Percentiles rank a stretch among this genome's conserved stretches.
These are phyloP conservation scores for Teleogryllus occipitalis DNA, from an alignment of 1,140 invertebrate species.

Conservation along the genomic window DNA sequence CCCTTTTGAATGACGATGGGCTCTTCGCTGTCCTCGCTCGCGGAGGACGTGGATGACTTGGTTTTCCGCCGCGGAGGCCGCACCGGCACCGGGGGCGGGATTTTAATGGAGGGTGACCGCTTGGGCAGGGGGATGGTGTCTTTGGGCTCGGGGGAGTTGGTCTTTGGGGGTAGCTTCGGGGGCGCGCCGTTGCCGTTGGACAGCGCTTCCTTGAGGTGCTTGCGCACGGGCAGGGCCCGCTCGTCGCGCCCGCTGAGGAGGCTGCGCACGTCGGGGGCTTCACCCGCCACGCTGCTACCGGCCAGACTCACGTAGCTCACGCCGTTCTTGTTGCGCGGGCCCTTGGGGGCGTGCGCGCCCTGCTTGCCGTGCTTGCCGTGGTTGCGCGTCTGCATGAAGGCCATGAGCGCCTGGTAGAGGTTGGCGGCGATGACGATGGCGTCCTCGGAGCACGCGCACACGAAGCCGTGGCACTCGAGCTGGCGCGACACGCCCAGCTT, in stretches of 20 bases:
- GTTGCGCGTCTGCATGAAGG: conserved; percentile 50
- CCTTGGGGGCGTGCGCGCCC: conserved; percentile 31
- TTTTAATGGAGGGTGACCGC: conserved; percentile 47
- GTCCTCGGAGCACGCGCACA: conserved; percentile 72
- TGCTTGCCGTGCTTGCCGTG: not conserved
- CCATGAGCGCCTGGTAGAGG: conserved; percentile 74
- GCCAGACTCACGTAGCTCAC: conserved; percentile 58
- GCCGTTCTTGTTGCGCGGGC: conserved; percentile 55
- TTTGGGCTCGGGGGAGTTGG: conserved; percentile 28
- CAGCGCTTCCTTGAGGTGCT: not conserved
- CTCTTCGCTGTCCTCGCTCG: conserved; percentile 28
- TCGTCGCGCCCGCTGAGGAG: too few relatives aligned
- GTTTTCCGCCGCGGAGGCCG: conserved; percentile 39
- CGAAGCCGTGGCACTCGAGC: conserved; percentile 84
- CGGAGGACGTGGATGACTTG: conserved; percentile 30
- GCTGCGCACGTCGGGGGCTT: not conserved
- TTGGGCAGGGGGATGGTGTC: conserved; percentile 39
- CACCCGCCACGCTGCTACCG: conserved; percentile 37
- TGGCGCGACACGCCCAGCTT: conserved; percentile 65
- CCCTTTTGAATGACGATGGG: not conserved
- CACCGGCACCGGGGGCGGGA: conserved; percentile 29
- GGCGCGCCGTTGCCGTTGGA: conserved; percentile 21
- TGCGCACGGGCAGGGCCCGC: not conserved
- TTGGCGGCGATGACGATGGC: conserved; percentile 84
- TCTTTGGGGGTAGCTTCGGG: conserved; percentile 26